These are phyloP conservation scores for Aphelenchoides fujianensis DNA, from an alignment of 1,140 invertebrate species.

Conservation along the genomic window DNA sequence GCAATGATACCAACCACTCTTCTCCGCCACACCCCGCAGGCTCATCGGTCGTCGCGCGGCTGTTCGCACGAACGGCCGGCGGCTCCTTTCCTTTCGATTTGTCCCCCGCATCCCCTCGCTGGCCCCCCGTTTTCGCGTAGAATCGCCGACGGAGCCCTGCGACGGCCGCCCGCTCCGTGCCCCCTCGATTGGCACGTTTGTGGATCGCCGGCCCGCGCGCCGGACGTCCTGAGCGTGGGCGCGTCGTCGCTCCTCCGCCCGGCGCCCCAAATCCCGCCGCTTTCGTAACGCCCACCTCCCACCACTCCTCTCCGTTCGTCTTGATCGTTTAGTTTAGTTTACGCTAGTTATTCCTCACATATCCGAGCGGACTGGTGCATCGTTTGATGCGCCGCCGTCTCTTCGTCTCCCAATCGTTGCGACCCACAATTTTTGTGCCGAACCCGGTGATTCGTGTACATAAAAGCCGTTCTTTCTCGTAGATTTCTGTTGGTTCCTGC, in stretches of 20 bases:
- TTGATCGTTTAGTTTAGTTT: background rate
- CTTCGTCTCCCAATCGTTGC: background rate
- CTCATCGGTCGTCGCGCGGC: background rate
- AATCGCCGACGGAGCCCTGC: background rate
- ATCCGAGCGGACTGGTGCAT: no score
- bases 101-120: background rate
- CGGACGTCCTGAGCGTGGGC: slow-evolving; percentile 18
- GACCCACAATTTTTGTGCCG: background rate
- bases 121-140: background rate
- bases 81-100: background rate
- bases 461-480: background rate
- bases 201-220: slow-evolving; percentile 3
- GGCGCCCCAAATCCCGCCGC: background rate
- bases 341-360: no score
- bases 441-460: background rate
- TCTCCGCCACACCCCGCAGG: background rate
- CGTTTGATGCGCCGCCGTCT: background rate
- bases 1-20: background rate
- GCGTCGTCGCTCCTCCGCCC: background rate
- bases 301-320: background rate
- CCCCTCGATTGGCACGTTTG: slow-evolving; percentile 16
- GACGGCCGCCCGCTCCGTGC: slow-evolving; percentile 7
- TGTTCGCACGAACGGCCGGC: background rate
- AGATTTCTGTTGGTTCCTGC: background rate
- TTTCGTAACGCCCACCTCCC: slow-evolving; percentile 7